phyloP scores from a whole-genome alignment of 2,113 vertebrate species.

The Elaphurus davidianus region DNA sequence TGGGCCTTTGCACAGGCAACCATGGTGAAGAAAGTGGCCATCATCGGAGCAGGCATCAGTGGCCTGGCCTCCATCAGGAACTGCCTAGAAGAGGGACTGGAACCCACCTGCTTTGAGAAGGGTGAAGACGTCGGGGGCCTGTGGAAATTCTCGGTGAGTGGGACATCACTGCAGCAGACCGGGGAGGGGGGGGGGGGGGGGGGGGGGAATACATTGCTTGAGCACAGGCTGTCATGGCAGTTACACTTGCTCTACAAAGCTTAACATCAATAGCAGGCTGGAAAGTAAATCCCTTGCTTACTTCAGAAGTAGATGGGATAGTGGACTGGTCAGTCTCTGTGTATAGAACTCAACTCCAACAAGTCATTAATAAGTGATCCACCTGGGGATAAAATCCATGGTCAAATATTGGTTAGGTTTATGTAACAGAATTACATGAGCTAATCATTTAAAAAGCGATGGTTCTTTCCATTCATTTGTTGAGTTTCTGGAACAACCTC shows the following conservation, averaged over 20 bases:
- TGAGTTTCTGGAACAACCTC: background rate
- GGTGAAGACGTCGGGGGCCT: slow-evolving; percentile 85
- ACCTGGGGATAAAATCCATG: background rate
- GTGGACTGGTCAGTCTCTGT: background rate
- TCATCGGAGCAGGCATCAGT: slow-evolving; percentile 83
- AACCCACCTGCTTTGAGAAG: slow-evolving; percentile 87
- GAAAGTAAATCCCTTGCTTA: background rate
- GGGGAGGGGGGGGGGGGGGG: background rate
- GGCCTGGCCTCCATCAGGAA: slow-evolving; percentile 83
- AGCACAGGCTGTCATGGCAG: background rate
- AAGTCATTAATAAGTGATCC: background rate
- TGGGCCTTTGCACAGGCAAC: background rate
- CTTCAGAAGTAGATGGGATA: background rate
- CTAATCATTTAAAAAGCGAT: background rate
- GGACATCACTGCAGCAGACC: fast-evolving
- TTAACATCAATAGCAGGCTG: background rate
- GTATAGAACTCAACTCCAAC: background rate
- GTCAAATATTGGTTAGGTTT: background rate
- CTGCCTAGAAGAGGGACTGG: slow-evolving; percentile 84
- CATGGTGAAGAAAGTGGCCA: slow-evolving; percentile 79
- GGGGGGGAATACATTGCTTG: fast-evolving
- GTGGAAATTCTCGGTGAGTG: slow-evolving; percentile 86
- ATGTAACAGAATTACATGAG: background rate
- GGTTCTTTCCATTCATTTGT: background rate
- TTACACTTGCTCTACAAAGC: background rate